These are phyloP conservation scores for Cryptotis parvus DNA, from an alignment of 2,113 vertebrate genomes.

Conservation along the genomic window DNA sequence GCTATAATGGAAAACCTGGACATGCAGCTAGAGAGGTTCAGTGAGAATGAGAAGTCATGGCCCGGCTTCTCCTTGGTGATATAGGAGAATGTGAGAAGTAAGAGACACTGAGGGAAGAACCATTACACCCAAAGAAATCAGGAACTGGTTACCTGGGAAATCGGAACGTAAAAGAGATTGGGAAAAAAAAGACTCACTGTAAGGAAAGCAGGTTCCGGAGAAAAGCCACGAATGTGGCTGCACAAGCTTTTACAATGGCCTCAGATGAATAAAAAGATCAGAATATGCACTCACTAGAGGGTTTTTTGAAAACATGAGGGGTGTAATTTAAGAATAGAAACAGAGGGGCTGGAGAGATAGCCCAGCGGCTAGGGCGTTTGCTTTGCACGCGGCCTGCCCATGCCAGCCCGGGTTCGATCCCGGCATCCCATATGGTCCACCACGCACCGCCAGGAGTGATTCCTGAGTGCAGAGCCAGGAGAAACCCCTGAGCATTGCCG, in stretches of 20 bases:
- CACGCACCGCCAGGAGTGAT: too few species aligned
- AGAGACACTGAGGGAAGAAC: neutral
- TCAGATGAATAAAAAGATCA: conserved; percentile 13
- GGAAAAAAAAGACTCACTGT: neutral
- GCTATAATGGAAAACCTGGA: neutral
- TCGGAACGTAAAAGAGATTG: conserved; percentile 1
- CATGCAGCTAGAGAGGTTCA: conserved; percentile 12
- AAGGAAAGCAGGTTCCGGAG: neutral
- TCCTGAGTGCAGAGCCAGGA: too few species aligned
- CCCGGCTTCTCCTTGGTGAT: neutral
- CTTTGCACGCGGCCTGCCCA: too few species aligned
- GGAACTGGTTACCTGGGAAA: neutral
- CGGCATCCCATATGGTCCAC: too few species aligned
- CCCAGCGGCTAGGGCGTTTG: too few species aligned
- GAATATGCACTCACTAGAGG: neutral
- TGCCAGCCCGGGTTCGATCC: too few species aligned
- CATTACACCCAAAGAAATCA: neutral
- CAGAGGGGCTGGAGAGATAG: too few species aligned
- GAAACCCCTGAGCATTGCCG: too few species aligned
- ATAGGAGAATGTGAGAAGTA: conserved; percentile 28
- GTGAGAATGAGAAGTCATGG: neutral
- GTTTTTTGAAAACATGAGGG: neutral
- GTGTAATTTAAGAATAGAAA: neutral
- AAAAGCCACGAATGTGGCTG: neutral
- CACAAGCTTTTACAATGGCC: neutral